phyloP scores from a whole-genome alignment of 2,888 invertebrate species.

The Cataglyphis altisquamis region DNA sequence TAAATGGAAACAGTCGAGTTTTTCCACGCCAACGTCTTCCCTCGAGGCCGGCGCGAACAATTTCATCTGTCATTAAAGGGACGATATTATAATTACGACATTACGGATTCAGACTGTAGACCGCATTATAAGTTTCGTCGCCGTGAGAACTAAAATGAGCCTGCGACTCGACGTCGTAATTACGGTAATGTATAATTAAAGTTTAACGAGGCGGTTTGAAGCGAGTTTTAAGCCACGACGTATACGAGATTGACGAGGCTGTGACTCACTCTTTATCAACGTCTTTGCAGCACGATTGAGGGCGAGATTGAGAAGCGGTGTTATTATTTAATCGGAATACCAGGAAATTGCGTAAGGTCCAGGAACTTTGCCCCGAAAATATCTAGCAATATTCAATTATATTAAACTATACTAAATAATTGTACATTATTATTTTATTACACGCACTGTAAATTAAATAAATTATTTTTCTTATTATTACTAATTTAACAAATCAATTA shows the following conservation, averaged over 20 bases:
- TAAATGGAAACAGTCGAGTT: constrained; percentile 52
- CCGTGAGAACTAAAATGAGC: constrained; percentile 18
- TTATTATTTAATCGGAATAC: constrained; percentile 21
- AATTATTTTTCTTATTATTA: not conserved
- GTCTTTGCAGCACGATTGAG: constrained; percentile 6
- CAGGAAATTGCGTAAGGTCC: constrained; percentile 28
- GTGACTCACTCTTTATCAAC: constrained; percentile 26
- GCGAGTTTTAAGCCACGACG: not conserved
- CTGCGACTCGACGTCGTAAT: not conserved
- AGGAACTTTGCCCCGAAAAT: not conserved
- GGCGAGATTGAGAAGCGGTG: constrained; percentile 21
- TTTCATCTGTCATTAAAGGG: constrained; percentile 27
- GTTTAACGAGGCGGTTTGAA: constrained; percentile 18
- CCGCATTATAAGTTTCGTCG: not conserved
- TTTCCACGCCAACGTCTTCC: constrained; percentile 54
- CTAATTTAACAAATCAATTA: not conserved
- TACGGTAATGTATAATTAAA: constrained; percentile 21
- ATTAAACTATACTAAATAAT: not conserved
- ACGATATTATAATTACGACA: constrained; percentile 10
- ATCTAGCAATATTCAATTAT: not conserved
- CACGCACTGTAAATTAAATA: not conserved
- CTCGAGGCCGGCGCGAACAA: constrained; percentile 41
- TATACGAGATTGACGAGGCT: constrained; percentile 9
- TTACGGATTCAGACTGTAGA: constrained; percentile 22
- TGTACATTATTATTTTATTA: not conserved